Base-by-base conservation (phyloP, 2,888 invertebrate genomes). In the Eupithecia abbreviata region DNA sequence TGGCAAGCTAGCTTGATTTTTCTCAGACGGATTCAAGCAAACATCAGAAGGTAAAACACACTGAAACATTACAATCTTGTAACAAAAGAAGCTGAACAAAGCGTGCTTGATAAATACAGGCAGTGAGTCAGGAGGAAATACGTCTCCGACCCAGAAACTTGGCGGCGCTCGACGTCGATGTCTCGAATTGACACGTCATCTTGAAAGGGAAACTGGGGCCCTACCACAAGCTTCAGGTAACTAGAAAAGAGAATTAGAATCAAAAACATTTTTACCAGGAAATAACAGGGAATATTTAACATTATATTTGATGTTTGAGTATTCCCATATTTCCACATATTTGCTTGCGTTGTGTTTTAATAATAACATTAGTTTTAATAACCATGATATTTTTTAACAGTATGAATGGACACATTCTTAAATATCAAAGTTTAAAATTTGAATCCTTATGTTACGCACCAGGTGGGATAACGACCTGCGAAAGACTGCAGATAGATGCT, bases 71-170 rank as follows among this genome's bases (percentile, higher is more conserved):
- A 62, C 10, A 30, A 62, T 62, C 66, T 42, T 42, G 66, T n/a
- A 45, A 69, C 69, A 69, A 69, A 69, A 69, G 69, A 69, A 69
- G 47, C 18, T 47, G 13, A 69, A 69, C 69, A 69, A 69, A 69
- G 69, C 69, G 15, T 18, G 42, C 42, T 45, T n/a, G 76, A 79
- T 82, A 79, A 76, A 82, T 78, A 79, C 79, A 79, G 65, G 72
- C 71, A 71, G 76, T 84, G 82, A 84, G 79, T 84, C 82, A 84
- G 77, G 77, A 82, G 78, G 80, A 85, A 82, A 82, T 82, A 84
- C 69, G 75, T 75, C 78, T 72, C 74, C 83, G 83, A 82, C 83
- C 83, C 81, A 84, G 81, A 83, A 82, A 80, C 41, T 41, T 71
- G 77, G 73, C 79, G 75, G 62, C 81, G 71, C 47, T 72, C 74